Conservation (phyloP, 2,113 vertebrate genomes). For the Litocranius walleri region DNA sequence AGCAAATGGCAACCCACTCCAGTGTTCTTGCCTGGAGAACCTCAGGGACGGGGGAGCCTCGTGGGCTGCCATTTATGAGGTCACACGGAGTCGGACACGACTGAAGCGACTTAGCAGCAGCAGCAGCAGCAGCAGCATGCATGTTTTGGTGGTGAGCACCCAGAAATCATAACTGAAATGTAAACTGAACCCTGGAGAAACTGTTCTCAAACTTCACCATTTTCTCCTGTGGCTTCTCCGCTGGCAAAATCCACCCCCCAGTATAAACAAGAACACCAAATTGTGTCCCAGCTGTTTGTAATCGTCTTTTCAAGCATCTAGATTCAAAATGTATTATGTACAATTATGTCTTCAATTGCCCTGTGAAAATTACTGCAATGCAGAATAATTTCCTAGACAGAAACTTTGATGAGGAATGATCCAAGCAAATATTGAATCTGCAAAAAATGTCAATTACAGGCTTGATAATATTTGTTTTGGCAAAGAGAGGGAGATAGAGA, state of each 20-base stretch:
- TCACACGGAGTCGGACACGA: too few species aligned
- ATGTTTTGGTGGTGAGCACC: neutral
- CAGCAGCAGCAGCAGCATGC: too few species aligned
- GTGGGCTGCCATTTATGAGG: too few species aligned
- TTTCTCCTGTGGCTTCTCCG: neutral
- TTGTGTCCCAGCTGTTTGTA: neutral
- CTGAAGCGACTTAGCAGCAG: too few species aligned
- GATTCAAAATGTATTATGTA: neutral
- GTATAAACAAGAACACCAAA: accelerated
- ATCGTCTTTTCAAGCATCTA: neutral
- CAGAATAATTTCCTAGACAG: neutral
- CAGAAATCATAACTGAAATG: neutral
- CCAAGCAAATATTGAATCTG: neutral
- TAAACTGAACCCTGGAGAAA: neutral
- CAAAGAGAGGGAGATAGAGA: neutral
- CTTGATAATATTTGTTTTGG: neutral
- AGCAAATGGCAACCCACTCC: too few species aligned
- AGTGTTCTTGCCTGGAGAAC: too few species aligned
- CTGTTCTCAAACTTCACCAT: neutral
- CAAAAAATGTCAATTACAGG: neutral
- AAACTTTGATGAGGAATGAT: neutral
- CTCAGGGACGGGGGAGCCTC: too few species aligned
- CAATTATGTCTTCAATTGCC: neutral
- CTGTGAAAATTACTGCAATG: neutral
- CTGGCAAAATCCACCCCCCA: neutral